Base-by-base conservation (phyloP, 2,797 vertebrate genomes). In the Erpetoichthys calabaricus region DNA sequence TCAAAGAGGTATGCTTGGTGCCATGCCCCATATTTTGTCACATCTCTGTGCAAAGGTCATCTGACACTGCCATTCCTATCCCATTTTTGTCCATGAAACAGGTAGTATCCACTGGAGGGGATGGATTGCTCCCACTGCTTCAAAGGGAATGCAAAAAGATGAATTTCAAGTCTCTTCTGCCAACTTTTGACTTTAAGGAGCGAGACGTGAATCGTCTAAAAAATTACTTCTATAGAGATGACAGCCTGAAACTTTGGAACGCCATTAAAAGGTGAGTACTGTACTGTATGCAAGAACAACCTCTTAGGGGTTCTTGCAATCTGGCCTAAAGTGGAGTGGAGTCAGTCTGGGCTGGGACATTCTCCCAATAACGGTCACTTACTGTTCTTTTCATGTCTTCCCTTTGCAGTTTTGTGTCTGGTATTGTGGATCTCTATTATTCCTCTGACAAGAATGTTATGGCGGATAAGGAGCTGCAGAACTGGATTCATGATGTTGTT, bases 391-490 rank as follows among this genome's bases (percentile, higher is more conserved):
- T 25, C 25, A 25, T 25, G 25, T 25, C n/a, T n/a, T n/a, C n/a
- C n/a, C n/a, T n/a, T n/a, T n/a, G 45, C 54, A 84, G 84, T 42
- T 83, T 78, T 63, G 80, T 82, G 44, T 68, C 75, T 44, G 73
- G 62, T 6, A 74, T 83, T 56, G 63, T 83, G 2, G 56, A 5
- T 45, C 59, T 82, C 51, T 84, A 72, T 63, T 85, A 83, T 62
- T 60, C 56, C 54, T 72, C 69, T 45, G 77, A 86, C 64, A 41
- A n/a, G 1, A 75, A 83, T 5, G 71, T 86, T 6, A 45, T 66
- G 42, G 47, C 74, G 52, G 84, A 86, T 63, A 43, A 53, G 5
- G 84, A 86, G 68, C 72, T 85, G 4, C 82, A 84, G 62, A 70
- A 71, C 4, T 85, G 82, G 82, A 73, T 85, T 59, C 66, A 58